phyloP scores from a whole-genome alignment of 2,888 invertebrate species.

The Caenorhabditis sp. region DNA sequence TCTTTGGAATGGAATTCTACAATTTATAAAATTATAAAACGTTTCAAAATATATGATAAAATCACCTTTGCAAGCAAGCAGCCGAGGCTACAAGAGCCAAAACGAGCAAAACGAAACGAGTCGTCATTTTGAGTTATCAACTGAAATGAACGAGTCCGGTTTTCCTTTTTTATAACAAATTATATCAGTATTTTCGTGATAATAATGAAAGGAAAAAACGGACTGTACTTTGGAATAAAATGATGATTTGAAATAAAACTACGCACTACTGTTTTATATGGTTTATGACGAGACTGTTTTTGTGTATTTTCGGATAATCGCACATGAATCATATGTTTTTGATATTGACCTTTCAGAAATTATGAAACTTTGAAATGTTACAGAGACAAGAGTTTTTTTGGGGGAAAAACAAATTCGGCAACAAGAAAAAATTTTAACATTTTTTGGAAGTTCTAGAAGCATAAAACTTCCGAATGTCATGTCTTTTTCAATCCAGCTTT shows the following conservation, averaged over 20 bases:
- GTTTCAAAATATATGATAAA: background rate
- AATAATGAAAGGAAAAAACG: background rate
- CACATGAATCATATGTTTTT: background rate
- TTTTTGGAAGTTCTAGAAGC: no score
- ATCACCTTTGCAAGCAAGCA: constrained; percentile 34
- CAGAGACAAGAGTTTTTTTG: no score
- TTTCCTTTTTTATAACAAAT: constrained; percentile 5
- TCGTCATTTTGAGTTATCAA: constrained; percentile 39
- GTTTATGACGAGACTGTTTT: background rate
- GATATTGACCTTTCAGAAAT: background rate
- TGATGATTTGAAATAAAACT: background rate
- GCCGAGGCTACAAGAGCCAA: constrained; percentile 39
- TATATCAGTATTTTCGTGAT: background rate
- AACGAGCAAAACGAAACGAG: constrained; percentile 34
- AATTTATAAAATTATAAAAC: constrained; percentile 3
- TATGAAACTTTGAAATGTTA: no score
- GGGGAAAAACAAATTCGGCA: no score
- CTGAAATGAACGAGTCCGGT: constrained; percentile 14
- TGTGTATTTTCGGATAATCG: background rate
- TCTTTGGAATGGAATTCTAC: constrained; percentile 51
- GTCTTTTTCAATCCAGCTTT: no score
- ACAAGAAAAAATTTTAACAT: no score
- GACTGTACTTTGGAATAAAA: background rate
- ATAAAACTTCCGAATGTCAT: no score
- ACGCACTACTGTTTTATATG: background rate